Percentiles rank a stretch among this genome's conserved stretches.
Conservation (phyloP, 2,888 invertebrate genomes). For the Aspidapion aeneum region DNA sequence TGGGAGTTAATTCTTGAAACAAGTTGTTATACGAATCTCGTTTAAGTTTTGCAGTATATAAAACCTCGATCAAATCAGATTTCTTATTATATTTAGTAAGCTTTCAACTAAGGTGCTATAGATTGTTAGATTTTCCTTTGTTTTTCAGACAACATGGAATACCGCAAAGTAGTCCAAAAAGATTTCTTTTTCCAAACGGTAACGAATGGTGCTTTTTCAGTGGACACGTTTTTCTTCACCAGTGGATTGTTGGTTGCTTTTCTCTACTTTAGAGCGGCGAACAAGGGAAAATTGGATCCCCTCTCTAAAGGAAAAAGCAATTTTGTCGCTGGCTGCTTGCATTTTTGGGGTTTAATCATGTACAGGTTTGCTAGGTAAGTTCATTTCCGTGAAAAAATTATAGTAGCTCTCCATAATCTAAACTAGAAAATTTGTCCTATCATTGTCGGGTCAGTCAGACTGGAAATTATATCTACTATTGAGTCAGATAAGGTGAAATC, state of each 20-base stretch:
- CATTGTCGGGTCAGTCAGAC: no score
- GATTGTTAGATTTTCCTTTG: no score
- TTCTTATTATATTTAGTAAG: no score
- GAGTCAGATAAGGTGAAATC: no score
- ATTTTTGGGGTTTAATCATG: slow-evolving; percentile 71
- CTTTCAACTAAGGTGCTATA: no score
- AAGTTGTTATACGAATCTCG: no score
- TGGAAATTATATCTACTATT: no score
- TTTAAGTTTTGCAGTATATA: no score
- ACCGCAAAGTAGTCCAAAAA: slow-evolving; percentile 67
- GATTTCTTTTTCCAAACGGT: slow-evolving; percentile 78
- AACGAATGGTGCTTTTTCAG: slow-evolving; percentile 75
- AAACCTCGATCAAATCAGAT: no score
- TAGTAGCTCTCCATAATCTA: no score
- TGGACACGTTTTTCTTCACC: slow-evolving; percentile 77
- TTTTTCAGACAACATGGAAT: slow-evolving; percentile 69
- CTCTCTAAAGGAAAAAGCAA: slow-evolving; percentile 60
- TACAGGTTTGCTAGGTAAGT: slow-evolving; percentile 73
- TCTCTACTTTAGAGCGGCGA: slow-evolving; percentile 76
- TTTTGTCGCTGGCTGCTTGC: slow-evolving; percentile 60
- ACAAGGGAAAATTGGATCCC: slow-evolving; percentile 68
- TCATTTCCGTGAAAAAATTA: not conserved
- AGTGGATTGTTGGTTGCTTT: slow-evolving; percentile 84
- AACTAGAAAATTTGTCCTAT: no score
- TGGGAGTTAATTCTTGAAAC: no score